These are phyloP conservation scores for Staurois parvus DNA, from an alignment of 2,797 vertebrate genomes.

Conservation along the genomic window DNA sequence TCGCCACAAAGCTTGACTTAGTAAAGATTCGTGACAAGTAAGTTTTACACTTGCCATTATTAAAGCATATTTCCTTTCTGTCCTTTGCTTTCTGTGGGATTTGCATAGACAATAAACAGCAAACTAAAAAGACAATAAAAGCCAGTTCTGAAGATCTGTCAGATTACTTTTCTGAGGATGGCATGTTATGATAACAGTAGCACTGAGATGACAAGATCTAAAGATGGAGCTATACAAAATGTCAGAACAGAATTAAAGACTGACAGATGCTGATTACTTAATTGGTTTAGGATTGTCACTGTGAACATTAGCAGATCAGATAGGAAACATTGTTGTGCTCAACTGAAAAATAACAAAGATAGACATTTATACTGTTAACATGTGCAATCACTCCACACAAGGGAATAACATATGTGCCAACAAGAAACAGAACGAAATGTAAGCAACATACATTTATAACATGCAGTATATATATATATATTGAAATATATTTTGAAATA, in stretches of 20 bases:
- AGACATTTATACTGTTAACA: background rate
- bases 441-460: background rate
- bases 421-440: background rate
- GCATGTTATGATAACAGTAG: slow-evolving; percentile 50
- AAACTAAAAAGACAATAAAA: background rate
- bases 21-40: too few relatives aligned
- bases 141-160: slow-evolving; percentile 31
- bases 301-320: slow-evolving; percentile 38
- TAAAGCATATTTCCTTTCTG: background rate
- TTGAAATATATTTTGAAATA: too few relatives aligned
- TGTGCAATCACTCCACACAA: background rate
- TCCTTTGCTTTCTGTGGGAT: background rate
- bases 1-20: too few relatives aligned
- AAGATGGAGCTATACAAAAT: slow-evolving; percentile 39
- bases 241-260: slow-evolving; percentile 39
- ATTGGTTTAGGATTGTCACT: slow-evolving; percentile 51
- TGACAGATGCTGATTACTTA: slow-evolving; percentile 55
- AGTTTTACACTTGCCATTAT: too few relatives aligned
- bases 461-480: too few relatives aligned
- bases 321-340: slow-evolving; percentile 7
- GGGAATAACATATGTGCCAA: background rate
- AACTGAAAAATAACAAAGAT: slow-evolving; percentile 14
- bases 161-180: slow-evolving; percentile 36
- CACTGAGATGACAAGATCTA: slow-evolving; percentile 39
- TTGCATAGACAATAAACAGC: background rate